These are phyloP conservation scores for Monopis laevigella DNA, from an alignment of 2,888 invertebrate species.

Conservation along the genomic window DNA sequence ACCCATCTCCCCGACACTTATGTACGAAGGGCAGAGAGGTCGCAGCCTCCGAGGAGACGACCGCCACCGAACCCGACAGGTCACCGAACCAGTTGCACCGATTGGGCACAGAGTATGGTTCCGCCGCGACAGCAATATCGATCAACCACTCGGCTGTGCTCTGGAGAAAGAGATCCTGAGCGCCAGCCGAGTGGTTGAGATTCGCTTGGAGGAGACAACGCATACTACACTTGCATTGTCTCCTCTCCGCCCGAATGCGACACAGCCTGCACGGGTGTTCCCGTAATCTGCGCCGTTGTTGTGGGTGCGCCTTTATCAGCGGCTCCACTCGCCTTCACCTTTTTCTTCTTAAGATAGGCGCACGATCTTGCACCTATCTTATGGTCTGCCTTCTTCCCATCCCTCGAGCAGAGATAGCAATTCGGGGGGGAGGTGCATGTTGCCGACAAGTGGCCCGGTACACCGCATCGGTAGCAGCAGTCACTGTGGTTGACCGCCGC, in stretches of 20 bases:
- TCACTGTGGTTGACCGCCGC: conserved; percentile 5
- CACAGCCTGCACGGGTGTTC: background rate
- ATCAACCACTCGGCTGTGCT: conserved; percentile 6
- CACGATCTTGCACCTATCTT: background rate
- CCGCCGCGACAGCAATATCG: conserved; percentile 7
- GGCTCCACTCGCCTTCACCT: background rate
- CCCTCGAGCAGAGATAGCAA: background rate
- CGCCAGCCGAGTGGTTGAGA: conserved; percentile 10
- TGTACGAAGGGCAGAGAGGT: background rate
- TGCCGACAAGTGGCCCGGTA: background rate
- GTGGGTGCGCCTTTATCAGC: no score
- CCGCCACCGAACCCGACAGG: conserved; percentile 4
- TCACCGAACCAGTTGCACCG: conserved; percentile 15
- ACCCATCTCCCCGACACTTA: conserved; percentile 14
- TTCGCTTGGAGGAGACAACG: conserved; percentile 1
- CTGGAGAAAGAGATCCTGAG: conserved; percentile 11
- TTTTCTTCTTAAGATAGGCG: background rate
- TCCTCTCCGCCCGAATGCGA: background rate
- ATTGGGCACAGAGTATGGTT: conserved; percentile 6
- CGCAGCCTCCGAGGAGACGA: conserved; percentile 3
- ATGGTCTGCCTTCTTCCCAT: background rate
- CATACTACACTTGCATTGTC: background rate
- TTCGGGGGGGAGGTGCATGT: background rate
- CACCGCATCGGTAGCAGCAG: conserved; percentile 1
- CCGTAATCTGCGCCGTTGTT: background rate